Evolutionary conservation across 2,797 vertebrate species (phyloP).

Genomic region (Pempheris klunzingeri): DNA sequence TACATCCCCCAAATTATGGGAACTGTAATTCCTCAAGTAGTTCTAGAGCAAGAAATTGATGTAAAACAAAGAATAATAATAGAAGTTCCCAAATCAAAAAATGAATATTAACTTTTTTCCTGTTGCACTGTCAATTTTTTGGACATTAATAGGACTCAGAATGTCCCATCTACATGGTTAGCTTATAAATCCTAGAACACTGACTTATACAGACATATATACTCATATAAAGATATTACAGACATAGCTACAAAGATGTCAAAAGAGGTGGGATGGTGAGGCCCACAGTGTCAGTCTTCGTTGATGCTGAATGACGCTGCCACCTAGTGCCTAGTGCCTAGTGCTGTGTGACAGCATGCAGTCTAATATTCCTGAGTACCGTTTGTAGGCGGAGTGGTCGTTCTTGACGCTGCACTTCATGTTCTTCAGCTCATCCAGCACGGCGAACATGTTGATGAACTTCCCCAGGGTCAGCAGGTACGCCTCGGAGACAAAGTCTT

Average conservation of each 20-base stretch:
- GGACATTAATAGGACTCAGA: not conserved
- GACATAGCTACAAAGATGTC: not conserved
- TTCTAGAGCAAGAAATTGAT: not conserved
- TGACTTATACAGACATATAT: no score
- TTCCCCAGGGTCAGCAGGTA: slow-evolving; percentile 97
- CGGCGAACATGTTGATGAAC: slow-evolving; percentile 99
- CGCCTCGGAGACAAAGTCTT: slow-evolving; percentile 99
- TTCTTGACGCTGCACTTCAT: slow-evolving; percentile 99
- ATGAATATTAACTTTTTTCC: not conserved
- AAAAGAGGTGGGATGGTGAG: not conserved
- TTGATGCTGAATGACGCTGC: slow-evolving; percentile 53
- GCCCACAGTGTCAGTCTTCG: not conserved
- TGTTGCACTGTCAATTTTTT: not conserved
- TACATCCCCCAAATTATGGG: not conserved
- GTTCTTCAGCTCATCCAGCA: slow-evolving; percentile 97
- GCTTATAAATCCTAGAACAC: not conserved
- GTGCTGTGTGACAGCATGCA: not conserved
- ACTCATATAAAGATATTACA: not conserved
- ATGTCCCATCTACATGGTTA: not conserved
- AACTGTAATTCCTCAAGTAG: not conserved
- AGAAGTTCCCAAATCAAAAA: not conserved
- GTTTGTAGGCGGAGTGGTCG: slow-evolving; percentile 97
- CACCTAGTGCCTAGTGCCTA: slow-evolving; percentile 70
- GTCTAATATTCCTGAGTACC: slow-evolving; percentile 77
- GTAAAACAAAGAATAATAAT: not conserved